A percentile compares a stretch with the other conserved stretches of the same genome.
These are phyloP conservation scores for Ylistrum balloti DNA, from an alignment of 1,140 invertebrate genomes.

Conservation along the genomic window DNA sequence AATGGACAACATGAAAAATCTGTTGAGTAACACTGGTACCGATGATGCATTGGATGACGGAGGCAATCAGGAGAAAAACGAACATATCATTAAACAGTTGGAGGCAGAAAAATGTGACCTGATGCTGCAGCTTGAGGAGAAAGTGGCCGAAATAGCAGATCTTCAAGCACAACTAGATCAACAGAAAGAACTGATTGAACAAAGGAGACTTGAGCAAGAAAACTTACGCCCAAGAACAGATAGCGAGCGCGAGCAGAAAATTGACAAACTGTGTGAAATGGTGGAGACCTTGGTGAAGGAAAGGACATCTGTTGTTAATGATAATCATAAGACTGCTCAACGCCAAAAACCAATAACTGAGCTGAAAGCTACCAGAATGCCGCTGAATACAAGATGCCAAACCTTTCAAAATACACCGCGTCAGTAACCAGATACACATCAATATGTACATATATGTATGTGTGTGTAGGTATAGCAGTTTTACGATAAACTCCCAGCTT, in stretches of 20 bases:
- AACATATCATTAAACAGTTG: neutral
- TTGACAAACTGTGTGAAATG: conserved; percentile 13
- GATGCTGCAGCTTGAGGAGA: neutral
- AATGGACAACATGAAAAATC: neutral
- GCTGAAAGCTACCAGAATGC: neutral
- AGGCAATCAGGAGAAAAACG: neutral
- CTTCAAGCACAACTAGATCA: neutral
- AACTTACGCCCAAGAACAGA: neutral
- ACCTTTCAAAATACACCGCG: neutral
- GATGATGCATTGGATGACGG: neutral
- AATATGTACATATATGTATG: too few relatives aligned
- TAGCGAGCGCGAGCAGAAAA: neutral
- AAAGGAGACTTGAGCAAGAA: neutral
- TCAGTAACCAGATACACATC: too few relatives aligned
- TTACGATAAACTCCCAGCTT: too few relatives aligned
- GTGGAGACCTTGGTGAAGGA: neutral
- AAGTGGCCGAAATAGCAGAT: neutral
- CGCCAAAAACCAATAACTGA: neutral
- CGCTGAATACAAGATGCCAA: neutral
- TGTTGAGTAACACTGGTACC: neutral
- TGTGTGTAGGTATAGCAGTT: too few relatives aligned
- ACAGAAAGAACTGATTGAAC: neutral
- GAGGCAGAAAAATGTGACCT: neutral
- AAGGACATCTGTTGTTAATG: neutral
- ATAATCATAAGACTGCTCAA: neutral